Evolutionary conservation across 1,140 invertebrate genomes (phyloP), one percentile per base, ranked within the genome.

Genomic region (Nebria ingens): DNA sequence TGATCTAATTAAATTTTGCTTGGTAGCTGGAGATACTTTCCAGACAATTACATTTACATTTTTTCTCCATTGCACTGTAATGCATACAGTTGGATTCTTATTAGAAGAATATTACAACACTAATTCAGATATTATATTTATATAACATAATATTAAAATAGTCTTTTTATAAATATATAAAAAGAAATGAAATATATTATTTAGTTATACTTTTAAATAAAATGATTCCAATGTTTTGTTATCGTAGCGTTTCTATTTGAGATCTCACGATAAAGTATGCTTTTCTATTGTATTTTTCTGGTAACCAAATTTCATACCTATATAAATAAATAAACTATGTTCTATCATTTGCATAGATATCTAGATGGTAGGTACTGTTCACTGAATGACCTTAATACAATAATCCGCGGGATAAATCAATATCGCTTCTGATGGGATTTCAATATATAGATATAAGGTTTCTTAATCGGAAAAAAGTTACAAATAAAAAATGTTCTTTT

Each of bases 391-490:
- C 40, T 45, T 45, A 45, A 45, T 45, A 45, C 40, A 12, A 12
- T 45, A 45, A 45, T 45, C 40, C 40, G 4, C 6, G 40, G 17
- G 17, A 45, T 45, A 45, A 45, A 45, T 45, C 40, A 45, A 45
- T 45, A 45, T 17, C 40, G 9, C 40, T 45, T 45, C 6, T 17
- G 15, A 45, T 17, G 15, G 40, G 9, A 45, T 45, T 45, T 12
- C 40, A 45, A 45, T 45, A 45, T 45, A 45, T n/a, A n/a, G n/a
- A n/a, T n/a, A n/a, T 45, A 45, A 45, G 40, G 40, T 11, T 45
- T 45, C 40, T 45, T 45, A 45, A 45, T 45, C 40, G 40, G 15
- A 9, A 45, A 45, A 45, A 45, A 45, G 40, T 45, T 45, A 45
- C 40, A 4, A 17, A 45, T 12, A 45, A 45, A 45, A 45, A 9